Evolutionary conservation across 1,140 invertebrate species (phyloP).

Genomic region (Drosophila persimilis): DNA sequence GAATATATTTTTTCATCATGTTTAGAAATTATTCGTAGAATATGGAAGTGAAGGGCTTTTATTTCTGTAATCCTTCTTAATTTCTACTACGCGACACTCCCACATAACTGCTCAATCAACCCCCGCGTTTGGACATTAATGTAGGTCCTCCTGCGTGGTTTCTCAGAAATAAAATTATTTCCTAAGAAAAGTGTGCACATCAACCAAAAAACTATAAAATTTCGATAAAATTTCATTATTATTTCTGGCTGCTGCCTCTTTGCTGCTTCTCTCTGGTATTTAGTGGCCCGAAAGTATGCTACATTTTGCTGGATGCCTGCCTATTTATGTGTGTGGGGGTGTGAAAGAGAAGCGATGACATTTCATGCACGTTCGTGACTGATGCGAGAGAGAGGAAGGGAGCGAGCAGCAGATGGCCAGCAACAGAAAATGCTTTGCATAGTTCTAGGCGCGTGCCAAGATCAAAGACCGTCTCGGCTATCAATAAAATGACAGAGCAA

Average conservation of each 20-base stretch:
- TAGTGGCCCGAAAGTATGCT: constrained; percentile 29
- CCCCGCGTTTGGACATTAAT: background rate
- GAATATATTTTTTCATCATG: background rate
- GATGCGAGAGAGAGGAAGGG: constrained; percentile 28
- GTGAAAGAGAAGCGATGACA: constrained; percentile 45
- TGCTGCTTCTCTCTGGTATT: constrained; percentile 21
- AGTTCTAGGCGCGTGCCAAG: constrained; percentile 39
- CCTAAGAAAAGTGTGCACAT: background rate
- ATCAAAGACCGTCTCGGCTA: constrained; percentile 58
- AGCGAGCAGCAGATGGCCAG: background rate
- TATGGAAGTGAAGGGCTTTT: too few relatives aligned
- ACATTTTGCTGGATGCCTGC: constrained; percentile 6
- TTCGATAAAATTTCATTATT: constrained; percentile 40
- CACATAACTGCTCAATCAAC: too few relatives aligned
- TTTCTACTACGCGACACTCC: too few relatives aligned
- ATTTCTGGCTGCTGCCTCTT: constrained; percentile 1
- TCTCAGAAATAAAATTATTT: constrained; percentile 25
- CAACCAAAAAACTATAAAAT: constrained; percentile 41
- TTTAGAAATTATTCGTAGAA: too few relatives aligned
- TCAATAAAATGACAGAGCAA: constrained; percentile 73
- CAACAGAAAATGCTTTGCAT: constrained; percentile 64
- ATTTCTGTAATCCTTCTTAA: background rate
- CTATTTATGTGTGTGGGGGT: constrained; percentile 2
- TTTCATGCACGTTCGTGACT: constrained; percentile 61
- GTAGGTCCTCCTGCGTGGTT: background rate